Conservation (phyloP, 2,888 invertebrate genomes). For the Hesperia comma region DNA sequence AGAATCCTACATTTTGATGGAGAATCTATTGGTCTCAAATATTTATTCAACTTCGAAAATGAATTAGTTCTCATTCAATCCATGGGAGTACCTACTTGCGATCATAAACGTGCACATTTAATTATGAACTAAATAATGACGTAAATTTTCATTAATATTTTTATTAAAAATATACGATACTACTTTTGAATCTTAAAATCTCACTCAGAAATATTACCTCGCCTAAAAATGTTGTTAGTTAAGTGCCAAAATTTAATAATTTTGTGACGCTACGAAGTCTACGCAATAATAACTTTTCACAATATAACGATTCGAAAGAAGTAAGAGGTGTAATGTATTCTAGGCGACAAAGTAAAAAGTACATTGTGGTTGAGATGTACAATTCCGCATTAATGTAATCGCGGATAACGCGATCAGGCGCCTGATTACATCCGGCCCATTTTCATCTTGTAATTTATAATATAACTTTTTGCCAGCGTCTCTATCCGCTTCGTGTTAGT, state of each 20-base stretch:
- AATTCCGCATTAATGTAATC: slow-evolving; percentile 32
- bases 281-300: slow-evolving; percentile 19
- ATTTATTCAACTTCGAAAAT: no score
- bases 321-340: slow-evolving; percentile 25
- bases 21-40: no score
- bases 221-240: no score
- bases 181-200: no score
- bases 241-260: slow-evolving; percentile 7
- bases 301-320: slow-evolving; percentile 25
- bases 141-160: no score
- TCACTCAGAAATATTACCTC: no score
- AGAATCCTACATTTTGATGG: no score
- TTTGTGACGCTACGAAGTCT: neutral
- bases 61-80: no score
- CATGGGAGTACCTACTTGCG: no score
- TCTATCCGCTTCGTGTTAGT: neutral
- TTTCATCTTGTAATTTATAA: slow-evolving; percentile 25
- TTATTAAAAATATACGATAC: no score
- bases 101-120: no score
- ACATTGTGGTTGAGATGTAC: slow-evolving; percentile 18
- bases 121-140: no score
- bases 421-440: slow-evolving; percentile 29
- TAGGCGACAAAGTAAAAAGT: slow-evolving; percentile 16
- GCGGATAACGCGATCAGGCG: slow-evolving; percentile 21
- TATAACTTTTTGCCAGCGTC: slow-evolving; percentile 5